Evolutionary conservation across 37 sponge, comb jelly and placozoan genomes (phyloP), one percentile per base, ranked within the genome.

Genomic region (Aplysina aerophoba): DNA sequence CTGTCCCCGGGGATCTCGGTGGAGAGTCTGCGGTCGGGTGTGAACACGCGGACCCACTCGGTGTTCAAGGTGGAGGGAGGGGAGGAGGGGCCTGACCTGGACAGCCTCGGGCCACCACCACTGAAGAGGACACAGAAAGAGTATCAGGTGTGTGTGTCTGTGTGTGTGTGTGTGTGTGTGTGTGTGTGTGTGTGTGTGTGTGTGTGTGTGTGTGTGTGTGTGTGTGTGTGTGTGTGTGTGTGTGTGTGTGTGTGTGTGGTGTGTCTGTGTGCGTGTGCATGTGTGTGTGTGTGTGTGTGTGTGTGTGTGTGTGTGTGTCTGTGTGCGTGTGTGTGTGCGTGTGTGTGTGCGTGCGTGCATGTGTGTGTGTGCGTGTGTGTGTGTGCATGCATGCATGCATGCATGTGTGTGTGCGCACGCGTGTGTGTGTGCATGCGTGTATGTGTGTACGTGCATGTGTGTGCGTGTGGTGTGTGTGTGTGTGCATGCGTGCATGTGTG

Each of bases 121-220:
- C 16, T 84, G 57, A 84, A 55, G 61, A 63, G 69, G 25, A 28
- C 57, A 22, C 20, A 72, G 35, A 66, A 64, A 15, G 57, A 35
- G 21, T 22, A 53, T 33, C 82, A 5, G 28, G 82, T 81, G 61
- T 59, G 82, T 81, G 79, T 38, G 79, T 78, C 55, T 78, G 79
- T 78, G 79, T 78, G 79, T 78, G 71, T 78, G 79, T 78, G 79
- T 78, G 79, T 78, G 79, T 78, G 79, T 78, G 79, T 78, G 54
- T 78, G 79, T 78, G 54, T 78, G 79, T 78, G 79, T 78, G 79
- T 78, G 79, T 38, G 79, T 78, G 59, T 59, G 82, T 55, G 82
- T 81, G 62, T 59, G 62, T 8, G 82, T 33, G 28, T 81, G 31
- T 55, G 54, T 20, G 20, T 37, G 53, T 21, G 41, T 75, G 78